A percentile compares a stretch with the other conserved stretches of the same genome.
Evolutionary conservation across 1,140 invertebrate species (phyloP).

Genomic region (Caenorhabditis elegans): DNA sequence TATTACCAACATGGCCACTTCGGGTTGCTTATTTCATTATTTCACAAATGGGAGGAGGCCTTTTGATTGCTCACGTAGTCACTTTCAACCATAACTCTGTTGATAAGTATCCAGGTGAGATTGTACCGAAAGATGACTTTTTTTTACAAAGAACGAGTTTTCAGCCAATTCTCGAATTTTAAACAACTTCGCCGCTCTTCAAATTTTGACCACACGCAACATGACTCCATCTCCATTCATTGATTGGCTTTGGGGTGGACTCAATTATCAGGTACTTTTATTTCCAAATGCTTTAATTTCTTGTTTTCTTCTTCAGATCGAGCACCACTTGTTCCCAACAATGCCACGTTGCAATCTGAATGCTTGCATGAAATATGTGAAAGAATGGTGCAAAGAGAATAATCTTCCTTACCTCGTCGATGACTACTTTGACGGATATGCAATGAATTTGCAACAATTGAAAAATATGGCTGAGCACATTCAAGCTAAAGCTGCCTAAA

Average conservation of each 20-base stretch:
- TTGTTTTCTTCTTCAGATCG: constrained; percentile 52
- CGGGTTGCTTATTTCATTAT: constrained; percentile 60
- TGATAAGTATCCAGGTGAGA: constrained; percentile 60
- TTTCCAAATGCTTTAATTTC: not conserved
- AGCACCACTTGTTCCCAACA: constrained; percentile 66
- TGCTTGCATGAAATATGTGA: constrained; percentile 51
- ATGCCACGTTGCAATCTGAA: constrained; percentile 64
- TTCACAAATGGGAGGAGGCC: constrained; percentile 56
- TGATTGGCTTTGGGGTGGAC: constrained; percentile 67
- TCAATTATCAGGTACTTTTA: constrained; percentile 63
- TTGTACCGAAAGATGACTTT: not conserved
- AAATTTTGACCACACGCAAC: constrained; percentile 66
- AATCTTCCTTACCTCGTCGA: constrained; percentile 59
- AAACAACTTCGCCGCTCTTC: constrained; percentile 66
- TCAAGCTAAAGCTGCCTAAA: not conserved
- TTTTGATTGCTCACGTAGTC: constrained; percentile 61
- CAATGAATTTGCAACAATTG: constrained; percentile 48
- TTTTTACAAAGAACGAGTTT: not conserved
- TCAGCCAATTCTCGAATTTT: constrained; percentile 58
- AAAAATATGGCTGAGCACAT: constrained; percentile 55
- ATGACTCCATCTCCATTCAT: constrained; percentile 62
- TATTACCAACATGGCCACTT: constrained; percentile 50
- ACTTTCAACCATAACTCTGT: constrained; percentile 66
- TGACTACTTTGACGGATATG: constrained; percentile 61
- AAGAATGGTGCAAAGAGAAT: constrained; percentile 59